Evolutionary conservation across 2,113 vertebrate species (phyloP).

Genomic region (Anarhynchus alexandrinus): DNA sequence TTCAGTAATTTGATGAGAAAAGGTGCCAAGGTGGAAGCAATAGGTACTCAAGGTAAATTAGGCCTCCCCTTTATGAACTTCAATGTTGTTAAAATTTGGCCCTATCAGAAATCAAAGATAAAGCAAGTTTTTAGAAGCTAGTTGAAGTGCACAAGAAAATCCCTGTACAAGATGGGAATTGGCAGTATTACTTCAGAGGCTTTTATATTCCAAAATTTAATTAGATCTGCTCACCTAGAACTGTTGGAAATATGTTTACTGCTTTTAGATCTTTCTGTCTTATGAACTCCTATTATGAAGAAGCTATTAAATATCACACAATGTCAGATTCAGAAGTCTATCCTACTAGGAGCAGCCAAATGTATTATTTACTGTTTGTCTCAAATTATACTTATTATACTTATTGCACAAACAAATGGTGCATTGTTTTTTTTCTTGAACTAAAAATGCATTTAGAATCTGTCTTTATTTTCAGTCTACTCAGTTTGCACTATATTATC

Average conservation of each 20-base stretch:
- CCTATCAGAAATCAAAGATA: not conserved
- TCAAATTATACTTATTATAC: constrained; percentile 1
- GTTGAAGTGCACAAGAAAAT: not conserved
- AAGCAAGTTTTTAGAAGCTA: not conserved
- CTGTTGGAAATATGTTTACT: constrained; percentile 32
- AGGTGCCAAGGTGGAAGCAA: not conserved
- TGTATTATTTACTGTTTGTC: constrained; percentile 37
- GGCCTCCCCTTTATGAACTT: not conserved
- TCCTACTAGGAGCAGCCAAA: not conserved
- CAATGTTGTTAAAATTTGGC: not conserved
- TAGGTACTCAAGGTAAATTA: not conserved
- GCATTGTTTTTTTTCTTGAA: not conserved
- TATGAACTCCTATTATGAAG: constrained; percentile 4
- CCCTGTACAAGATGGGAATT: not conserved
- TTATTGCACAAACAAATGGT: constrained; percentile 5
- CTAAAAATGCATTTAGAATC: not conserved
- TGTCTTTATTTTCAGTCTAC: not conserved
- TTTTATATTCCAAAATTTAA: constrained; percentile 55
- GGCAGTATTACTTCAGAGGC: constrained; percentile 32
- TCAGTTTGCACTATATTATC: not conserved
- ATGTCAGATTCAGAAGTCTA: constrained; percentile 12
- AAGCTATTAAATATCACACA: constrained; percentile 30
- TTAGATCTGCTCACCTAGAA: constrained; percentile 39
- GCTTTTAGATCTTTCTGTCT: constrained; percentile 46
- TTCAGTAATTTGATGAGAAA: not conserved